These are phyloP conservation scores for Panthera tigris DNA, from an alignment of 2,113 vertebrate genomes.

Conservation along the genomic window DNA sequence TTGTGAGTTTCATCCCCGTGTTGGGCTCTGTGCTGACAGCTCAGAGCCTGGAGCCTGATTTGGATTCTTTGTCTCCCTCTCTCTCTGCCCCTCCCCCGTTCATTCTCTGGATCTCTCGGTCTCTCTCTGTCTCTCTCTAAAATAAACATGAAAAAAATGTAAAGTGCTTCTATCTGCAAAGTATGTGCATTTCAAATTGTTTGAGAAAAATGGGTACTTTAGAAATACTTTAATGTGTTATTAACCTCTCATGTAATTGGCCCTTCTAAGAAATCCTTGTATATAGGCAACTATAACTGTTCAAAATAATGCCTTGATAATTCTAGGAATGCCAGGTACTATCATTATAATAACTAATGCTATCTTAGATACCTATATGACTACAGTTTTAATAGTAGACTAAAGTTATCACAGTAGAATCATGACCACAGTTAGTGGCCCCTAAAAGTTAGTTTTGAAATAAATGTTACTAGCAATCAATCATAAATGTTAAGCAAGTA, in stretches of 20 bases:
- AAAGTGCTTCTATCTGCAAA: background rate
- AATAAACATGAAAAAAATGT: background rate
- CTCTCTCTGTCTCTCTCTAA: too few species aligned
- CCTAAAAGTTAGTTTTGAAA: background rate
- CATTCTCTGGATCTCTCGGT: too few species aligned
- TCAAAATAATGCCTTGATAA: background rate
- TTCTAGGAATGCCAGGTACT: background rate
- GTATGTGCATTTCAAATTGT: background rate
- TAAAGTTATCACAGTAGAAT: background rate
- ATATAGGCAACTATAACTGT: background rate
- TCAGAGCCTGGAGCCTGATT: too few species aligned
- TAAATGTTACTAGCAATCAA: background rate
- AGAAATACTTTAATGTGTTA: background rate
- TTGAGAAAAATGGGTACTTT: background rate
- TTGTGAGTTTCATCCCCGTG: too few species aligned
- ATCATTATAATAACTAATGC: background rate
- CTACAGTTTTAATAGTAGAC: background rate
- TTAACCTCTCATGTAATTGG: background rate
- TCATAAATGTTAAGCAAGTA: background rate
- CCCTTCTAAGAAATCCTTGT: background rate
- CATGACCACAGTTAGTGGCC: background rate
- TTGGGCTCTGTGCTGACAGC: too few species aligned
- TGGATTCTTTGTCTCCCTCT: too few species aligned
- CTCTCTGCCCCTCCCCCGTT: too few species aligned
- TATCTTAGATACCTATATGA: background rate